Evolutionary conservation across 2,888 invertebrate species (phyloP), one percentile per base, ranked within the genome.

Genomic region (Latrodectus elegans): DNA sequence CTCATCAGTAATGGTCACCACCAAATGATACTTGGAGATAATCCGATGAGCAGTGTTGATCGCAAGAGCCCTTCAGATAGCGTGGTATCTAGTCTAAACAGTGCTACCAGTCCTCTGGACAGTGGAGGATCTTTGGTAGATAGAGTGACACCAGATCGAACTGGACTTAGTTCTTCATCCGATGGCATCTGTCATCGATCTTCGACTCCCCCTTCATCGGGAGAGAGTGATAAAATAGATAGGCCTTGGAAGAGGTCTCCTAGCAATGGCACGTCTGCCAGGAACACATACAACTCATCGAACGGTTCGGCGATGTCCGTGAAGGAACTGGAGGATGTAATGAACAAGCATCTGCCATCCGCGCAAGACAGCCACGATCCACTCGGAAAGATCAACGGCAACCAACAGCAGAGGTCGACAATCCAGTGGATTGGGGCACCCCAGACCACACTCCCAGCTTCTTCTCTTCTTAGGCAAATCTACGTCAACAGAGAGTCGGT

Each of bases 401-500:
- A 71, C 9, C 77, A 76, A 26, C 80, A 80, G 49, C 88, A 83
- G 17, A 65, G 91, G 38, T 92, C 92, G 9, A 92, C 92, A 53
- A 98, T 98, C 91, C 98, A 98, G 91, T 98, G 98, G 97, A 97
- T 97, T 89, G 97, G 97, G 0, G 95, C 96, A 0, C 89, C 91
- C 91, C 88, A 91, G 91, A 84, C 94, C 94, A 92, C 90, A 0
- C 94, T 97, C 89, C 97, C 98, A 0, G 97, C 98, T 0, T 96
- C 98, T 0, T 97, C 97, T 0, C 93, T 98, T 26, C 93, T 98
- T 11, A 94, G 98, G 51, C 97, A 97, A 92, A 93, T 98, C 2
- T 98, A 98, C 92, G 97, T 97, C 17, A 98, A 97, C 91, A 94
- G 98, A 71, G 98, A 98, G 92, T 97, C 97, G 91, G 98, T 98